Conservation (phyloP, 2,888 invertebrate genomes). For the Patella ulyssiponensis region DNA sequence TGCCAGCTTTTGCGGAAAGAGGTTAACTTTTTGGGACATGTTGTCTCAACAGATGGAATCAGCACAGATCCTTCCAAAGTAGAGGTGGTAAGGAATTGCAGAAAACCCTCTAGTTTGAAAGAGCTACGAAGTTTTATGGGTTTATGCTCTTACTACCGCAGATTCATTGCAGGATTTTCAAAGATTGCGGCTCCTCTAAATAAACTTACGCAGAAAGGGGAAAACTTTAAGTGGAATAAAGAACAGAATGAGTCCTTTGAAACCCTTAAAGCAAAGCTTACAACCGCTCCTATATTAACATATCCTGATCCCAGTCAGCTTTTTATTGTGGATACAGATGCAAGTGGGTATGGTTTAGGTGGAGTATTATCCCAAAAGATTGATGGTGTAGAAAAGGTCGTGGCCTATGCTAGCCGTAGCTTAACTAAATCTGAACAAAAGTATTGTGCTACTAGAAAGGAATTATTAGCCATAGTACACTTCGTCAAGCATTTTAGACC, state of each 20-base stretch:
- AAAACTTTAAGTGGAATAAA: slow-evolving; percentile 32
- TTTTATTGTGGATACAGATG: slow-evolving; percentile 48
- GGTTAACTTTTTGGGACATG: slow-evolving; percentile 22
- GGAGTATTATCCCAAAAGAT: slow-evolving; percentile 43
- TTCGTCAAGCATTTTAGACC: slow-evolving; percentile 44
- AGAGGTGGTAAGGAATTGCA: slow-evolving; percentile 15
- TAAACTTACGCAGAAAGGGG: slow-evolving; percentile 23
- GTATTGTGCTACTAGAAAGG: slow-evolving; percentile 40
- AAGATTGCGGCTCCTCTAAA: slow-evolving; percentile 25
- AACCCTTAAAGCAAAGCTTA: slow-evolving; percentile 29
- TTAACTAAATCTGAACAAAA: slow-evolving; percentile 34
- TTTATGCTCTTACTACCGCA: neutral
- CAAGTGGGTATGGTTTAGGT: slow-evolving; percentile 41
- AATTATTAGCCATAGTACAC: slow-evolving; percentile 38
- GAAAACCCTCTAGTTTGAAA: no score
- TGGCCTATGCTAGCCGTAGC: slow-evolving; percentile 40
- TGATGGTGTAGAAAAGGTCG: slow-evolving; percentile 41
- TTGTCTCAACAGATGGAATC: slow-evolving; percentile 16
- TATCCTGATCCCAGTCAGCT: slow-evolving; percentile 28
- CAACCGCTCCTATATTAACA: slow-evolving; percentile 32
- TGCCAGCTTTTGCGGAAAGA: slow-evolving; percentile 15
- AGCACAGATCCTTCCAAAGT: slow-evolving; percentile 16
- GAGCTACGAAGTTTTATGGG: neutral
- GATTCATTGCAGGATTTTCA: slow-evolving; percentile 7
- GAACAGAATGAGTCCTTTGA: slow-evolving; percentile 36